A percentile compares a stretch with the other conserved stretches of the same genome.
These are phyloP conservation scores for Palythoa grandis DNA, from an alignment of 92 coral and sea anemone genomes.

Conservation along the genomic window DNA sequence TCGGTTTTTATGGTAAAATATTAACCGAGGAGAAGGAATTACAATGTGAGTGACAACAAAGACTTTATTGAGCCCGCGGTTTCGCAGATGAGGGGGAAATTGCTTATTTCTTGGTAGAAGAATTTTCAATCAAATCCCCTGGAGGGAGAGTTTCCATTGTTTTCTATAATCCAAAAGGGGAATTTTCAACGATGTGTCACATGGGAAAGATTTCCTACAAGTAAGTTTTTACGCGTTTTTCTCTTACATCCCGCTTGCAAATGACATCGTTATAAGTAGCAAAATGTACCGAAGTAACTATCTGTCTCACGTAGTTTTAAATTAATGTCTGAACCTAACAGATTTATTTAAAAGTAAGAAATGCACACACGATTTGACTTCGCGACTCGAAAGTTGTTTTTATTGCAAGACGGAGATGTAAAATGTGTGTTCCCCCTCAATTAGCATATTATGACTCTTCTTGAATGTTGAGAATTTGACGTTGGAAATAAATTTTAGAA, in stretches of 20 bases:
- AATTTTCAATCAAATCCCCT: background rate
- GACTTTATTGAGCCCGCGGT: conserved; percentile 31
- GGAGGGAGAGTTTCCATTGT: background rate
- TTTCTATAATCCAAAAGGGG: conserved; percentile 1
- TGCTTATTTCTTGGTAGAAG: conserved; percentile 5
- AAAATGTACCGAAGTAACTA: no score
- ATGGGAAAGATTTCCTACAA: background rate
- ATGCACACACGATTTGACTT: conserved; percentile 19
- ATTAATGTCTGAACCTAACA: background rate
- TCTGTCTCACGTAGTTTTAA: background rate
- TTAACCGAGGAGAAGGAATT: conserved; percentile 14
- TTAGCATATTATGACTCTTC: conserved; percentile 38
- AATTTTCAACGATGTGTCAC: conserved; percentile 33
- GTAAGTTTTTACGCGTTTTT: conserved; percentile 32
- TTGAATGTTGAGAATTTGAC: conserved; percentile 11
- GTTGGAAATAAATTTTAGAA: background rate
- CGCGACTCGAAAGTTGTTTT: background rate
- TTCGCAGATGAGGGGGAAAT: conserved; percentile 36
- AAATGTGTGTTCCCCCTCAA: background rate
- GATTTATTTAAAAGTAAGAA: background rate
- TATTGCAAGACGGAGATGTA: background rate
- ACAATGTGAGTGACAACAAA: conserved; percentile 20
- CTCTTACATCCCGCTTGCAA: background rate
- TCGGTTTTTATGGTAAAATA: conserved; percentile 11
- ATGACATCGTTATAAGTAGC: background rate